phyloP scores from a whole-genome alignment of 2,888 invertebrate genomes.

The Lymantria dispar region DNA sequence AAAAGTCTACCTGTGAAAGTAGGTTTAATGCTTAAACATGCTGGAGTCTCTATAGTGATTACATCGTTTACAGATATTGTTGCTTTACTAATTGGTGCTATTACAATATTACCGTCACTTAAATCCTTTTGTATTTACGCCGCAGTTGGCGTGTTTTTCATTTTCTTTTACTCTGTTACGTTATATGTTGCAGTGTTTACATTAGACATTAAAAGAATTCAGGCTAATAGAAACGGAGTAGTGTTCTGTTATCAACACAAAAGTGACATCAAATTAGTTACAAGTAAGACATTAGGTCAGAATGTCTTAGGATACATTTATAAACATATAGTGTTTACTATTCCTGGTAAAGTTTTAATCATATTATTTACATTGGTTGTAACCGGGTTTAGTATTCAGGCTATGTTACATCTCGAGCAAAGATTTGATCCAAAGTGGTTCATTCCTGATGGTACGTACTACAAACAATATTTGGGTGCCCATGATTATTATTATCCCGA shows the following conservation, averaged over 20 bases:
- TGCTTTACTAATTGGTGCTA: conserved; percentile 90
- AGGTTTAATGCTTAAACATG: conserved; percentile 88
- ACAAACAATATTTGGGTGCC: conserved; percentile 82
- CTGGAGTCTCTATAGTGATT: conserved; percentile 92
- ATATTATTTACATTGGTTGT: conserved; percentile 82
- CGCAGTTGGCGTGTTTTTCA: conserved; percentile 88
- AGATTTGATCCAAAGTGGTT: conserved; percentile 92
- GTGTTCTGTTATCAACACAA: conserved; percentile 86
- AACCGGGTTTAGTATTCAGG: conserved; percentile 84
- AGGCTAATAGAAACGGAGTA: conserved; percentile 84
- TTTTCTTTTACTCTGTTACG: conserved; percentile 89
- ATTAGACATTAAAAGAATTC: conserved; percentile 86
- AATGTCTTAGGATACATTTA: conserved; percentile 83
- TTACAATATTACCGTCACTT: conserved; percentile 90
- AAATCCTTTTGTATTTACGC: conserved; percentile 93
- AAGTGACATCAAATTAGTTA: conserved; percentile 72
- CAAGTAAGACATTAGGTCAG: conserved; percentile 82
- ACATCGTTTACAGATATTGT: conserved; percentile 92
- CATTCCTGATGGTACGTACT: conserved; percentile 86
- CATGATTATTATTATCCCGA: conserved; percentile 85
- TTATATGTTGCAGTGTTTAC: conserved; percentile 91
- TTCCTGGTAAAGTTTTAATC: conserved; percentile 85
- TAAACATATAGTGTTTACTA: conserved; percentile 84
- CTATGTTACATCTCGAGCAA: conserved; percentile 86
- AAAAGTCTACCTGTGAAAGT: conserved; percentile 84